Evolutionary conservation across 2,888 invertebrate species (phyloP).

Genomic region (Melanostoma mellinum): DNA sequence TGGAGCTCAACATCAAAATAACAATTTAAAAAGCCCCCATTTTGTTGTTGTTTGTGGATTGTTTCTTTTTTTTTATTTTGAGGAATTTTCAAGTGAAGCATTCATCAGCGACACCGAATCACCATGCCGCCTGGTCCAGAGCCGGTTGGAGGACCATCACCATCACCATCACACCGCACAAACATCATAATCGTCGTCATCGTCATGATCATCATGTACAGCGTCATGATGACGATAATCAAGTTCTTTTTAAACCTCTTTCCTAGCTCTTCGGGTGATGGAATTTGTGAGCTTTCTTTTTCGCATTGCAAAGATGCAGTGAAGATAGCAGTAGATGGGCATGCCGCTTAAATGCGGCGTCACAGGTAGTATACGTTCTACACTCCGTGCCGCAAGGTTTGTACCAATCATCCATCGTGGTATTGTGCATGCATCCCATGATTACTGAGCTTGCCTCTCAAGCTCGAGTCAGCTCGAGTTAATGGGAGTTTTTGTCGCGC

Average conservation of each 20-base stretch:
- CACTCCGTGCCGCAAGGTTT: constrained; percentile 43
- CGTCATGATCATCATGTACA: constrained; percentile 38
- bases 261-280: constrained; percentile 56
- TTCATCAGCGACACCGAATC: constrained; percentile 70
- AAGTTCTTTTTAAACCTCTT: constrained; percentile 22
- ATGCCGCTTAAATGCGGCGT: constrained; percentile 64
- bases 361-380: constrained; percentile 48
- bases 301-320: constrained; percentile 64
- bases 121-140: constrained; percentile 35
- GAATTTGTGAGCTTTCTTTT: constrained; percentile 71
- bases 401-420: too few relatives aligned
- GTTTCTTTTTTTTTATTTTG: constrained; percentile 37
- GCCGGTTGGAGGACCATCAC: constrained; percentile 46
- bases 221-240: constrained; percentile 58
- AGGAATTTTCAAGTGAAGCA: constrained; percentile 66
- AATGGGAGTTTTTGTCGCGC: too few relatives aligned
- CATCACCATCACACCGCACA: constrained; percentile 23
- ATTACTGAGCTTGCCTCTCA: too few relatives aligned
- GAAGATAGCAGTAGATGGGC: constrained; percentile 61
- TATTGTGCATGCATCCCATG: too few relatives aligned
- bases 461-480: too few relatives aligned
- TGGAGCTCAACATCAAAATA: constrained; percentile 64
- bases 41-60: constrained; percentile 39
- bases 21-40: constrained; percentile 65
- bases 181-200: constrained; percentile 56